A percentile compares a stretch with the other conserved stretches of the same genome.
phyloP scores from a whole-genome alignment of 2,797 vertebrate species.

The Pempheris klunzingeri region DNA sequence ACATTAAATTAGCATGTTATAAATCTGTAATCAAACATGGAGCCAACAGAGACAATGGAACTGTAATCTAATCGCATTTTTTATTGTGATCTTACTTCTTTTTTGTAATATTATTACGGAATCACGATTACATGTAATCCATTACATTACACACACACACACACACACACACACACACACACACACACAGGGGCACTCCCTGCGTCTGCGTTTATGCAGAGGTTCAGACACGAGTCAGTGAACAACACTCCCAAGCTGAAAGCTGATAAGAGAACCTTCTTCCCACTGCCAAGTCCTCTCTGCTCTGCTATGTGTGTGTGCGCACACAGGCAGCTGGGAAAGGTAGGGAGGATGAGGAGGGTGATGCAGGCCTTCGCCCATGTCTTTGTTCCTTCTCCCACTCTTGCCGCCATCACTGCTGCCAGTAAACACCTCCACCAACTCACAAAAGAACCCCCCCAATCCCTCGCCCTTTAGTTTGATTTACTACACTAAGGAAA shows the following conservation, averaged over 20 bases:
- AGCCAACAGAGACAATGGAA: too few relatives aligned
- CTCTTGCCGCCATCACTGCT: slow-evolving; percentile 53
- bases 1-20: too few relatives aligned
- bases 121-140: too few relatives aligned
- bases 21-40: too few relatives aligned
- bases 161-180: slow-evolving; percentile 27
- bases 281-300: slow-evolving; percentile 42
- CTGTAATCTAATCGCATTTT: too few relatives aligned
- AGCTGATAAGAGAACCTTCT: slow-evolving; percentile 74
- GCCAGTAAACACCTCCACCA: slow-evolving; percentile 68
- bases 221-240: slow-evolving; percentile 71
- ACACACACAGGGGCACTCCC: slow-evolving; percentile 21
- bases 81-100: too few relatives aligned
- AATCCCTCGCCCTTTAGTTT: slow-evolving; percentile 56
- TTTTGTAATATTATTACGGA: too few relatives aligned
- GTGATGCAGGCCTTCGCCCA: slow-evolving; percentile 50
- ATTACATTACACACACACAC: slow-evolving; percentile 26
- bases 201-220: slow-evolving; percentile 50
- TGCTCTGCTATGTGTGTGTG: slow-evolving; percentile 41
- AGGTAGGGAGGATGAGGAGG: slow-evolving; percentile 57
- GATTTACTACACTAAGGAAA: slow-evolving; percentile 84
- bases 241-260: slow-evolving; percentile 72
- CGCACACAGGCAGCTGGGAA: slow-evolving; percentile 20
- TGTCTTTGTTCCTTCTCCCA: slow-evolving; percentile 66
- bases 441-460: slow-evolving; percentile 61